Evolutionary conservation across 2,797 vertebrate species (phyloP).

Genomic region (Labroides dimidiatus): DNA sequence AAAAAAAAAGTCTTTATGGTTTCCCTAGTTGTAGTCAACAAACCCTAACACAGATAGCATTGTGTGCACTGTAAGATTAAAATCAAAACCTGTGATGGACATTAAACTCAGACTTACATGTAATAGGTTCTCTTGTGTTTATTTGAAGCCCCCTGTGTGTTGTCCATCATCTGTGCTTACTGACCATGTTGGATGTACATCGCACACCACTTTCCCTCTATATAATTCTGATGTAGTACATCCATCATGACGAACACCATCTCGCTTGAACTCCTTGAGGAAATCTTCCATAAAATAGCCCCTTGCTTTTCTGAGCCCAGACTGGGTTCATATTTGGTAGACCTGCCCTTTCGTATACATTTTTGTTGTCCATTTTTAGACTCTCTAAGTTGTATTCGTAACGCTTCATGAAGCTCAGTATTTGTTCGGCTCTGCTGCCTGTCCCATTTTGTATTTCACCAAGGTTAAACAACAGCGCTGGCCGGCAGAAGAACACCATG

Average conservation of each 20-base stretch:
- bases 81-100: not conserved
- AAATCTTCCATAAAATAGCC: conserved; percentile 56
- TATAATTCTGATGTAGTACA: conserved; percentile 46
- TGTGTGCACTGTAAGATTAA: conserved; percentile 1
- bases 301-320: conserved; percentile 31
- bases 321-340: conserved; percentile 52
- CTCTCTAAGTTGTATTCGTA: conserved; percentile 68
- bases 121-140: conserved; percentile 4
- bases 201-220: conserved; percentile 22
- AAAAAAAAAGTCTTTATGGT: not conserved
- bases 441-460: conserved; percentile 78
- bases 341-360: conserved; percentile 54
- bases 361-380: conserved; percentile 73
- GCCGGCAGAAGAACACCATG: conserved; percentile 69
- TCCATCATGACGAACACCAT: conserved; percentile 51
- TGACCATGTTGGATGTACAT: conserved; percentile 32
- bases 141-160: conserved; percentile 3
- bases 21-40: not conserved
- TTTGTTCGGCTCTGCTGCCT: conserved; percentile 77
- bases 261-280: conserved; percentile 52
- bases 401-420: conserved; percentile 65
- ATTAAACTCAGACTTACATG: not conserved
- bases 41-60: not conserved
- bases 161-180: conserved; percentile 13
- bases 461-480: conserved; percentile 74